phyloP scores from a whole-genome alignment of 1,140 invertebrate genomes.

The Megathymus violae region DNA sequence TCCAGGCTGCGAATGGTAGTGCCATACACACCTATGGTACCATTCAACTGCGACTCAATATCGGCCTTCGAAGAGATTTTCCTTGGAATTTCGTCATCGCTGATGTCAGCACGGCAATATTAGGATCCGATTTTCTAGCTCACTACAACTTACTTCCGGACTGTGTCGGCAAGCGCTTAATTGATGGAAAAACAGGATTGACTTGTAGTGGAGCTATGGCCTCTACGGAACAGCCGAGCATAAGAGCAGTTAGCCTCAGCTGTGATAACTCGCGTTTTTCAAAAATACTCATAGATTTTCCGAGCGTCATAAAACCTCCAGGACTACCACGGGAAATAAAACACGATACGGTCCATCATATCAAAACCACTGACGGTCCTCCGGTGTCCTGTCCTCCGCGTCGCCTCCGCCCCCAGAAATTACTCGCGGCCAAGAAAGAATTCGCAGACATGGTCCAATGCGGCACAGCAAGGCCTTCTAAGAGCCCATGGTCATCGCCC shows the following conservation, averaged over 20 bases:
- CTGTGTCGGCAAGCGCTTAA: conserved; percentile 26
- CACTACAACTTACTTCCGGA: conserved; percentile 49
- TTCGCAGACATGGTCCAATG: conserved; percentile 30
- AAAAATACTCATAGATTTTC: conserved; percentile 12
- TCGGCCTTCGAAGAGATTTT: conserved; percentile 39
- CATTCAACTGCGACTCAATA: conserved; percentile 27
- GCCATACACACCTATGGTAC: conserved; percentile 44
- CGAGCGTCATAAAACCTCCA: conserved; percentile 19
- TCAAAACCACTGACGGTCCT: conserved; percentile 29
- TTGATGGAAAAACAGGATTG: conserved; percentile 25
- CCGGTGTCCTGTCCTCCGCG: conserved; percentile 30
- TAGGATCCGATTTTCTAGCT: conserved; percentile 60
- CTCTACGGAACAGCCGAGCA: too few species aligned
- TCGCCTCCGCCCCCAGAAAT: conserved; percentile 26
- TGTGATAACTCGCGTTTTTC: not conserved
- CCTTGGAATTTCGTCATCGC: conserved; percentile 56
- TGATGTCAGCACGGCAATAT: conserved; percentile 51
- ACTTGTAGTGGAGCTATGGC: not conserved
- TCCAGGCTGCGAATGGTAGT: conserved; percentile 47
- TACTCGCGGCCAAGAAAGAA: conserved; percentile 19
- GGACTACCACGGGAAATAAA: conserved; percentile 12
- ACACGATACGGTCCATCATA: conserved; percentile 32
- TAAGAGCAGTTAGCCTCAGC: too few species aligned
- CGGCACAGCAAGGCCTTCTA: not conserved
- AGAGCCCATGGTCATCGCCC: too few species aligned